These are phyloP conservation scores for Lasiommata megera DNA, from an alignment of 2,888 invertebrate species.

Conservation along the genomic window DNA sequence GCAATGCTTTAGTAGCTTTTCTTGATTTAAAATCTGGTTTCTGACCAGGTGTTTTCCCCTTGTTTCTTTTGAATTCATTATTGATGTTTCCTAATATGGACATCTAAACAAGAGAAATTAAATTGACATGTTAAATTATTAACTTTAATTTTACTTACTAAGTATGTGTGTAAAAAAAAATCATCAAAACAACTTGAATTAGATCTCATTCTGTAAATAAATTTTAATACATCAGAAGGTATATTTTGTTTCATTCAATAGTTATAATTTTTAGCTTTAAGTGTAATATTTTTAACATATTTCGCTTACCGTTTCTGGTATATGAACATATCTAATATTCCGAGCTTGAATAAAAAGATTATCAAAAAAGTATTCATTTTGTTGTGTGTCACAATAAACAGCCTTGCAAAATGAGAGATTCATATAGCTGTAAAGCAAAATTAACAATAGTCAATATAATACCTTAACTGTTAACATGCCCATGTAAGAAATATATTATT, in stretches of 20 bases:
- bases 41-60: slow-evolving; percentile 38
- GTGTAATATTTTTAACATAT: too few species aligned
- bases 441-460: neutral
- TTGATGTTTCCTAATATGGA: slow-evolving; percentile 74
- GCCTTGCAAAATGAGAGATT: slow-evolving; percentile 84
- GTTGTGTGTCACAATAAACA: slow-evolving; percentile 83
- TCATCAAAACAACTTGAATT: neutral
- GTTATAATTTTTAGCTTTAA: too few species aligned
- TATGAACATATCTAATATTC: slow-evolving; percentile 85
- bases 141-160: neutral
- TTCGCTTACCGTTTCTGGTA: slow-evolving; percentile 79
- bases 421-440: slow-evolving; percentile 79
- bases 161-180: neutral
- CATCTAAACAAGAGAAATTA: slow-evolving; percentile 57
- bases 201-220: slow-evolving; percentile 2
- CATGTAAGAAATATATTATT: too few species aligned
- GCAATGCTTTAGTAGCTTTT: slow-evolving; percentile 73
- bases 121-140: too few species aligned
- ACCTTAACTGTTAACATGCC: too few species aligned
- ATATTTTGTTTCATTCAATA: neutral
- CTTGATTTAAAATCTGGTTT: slow-evolving; percentile 59
- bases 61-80: slow-evolving; percentile 56
- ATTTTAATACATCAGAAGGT: neutral
- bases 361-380: slow-evolving; percentile 81
- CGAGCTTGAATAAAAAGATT: slow-evolving; percentile 83